Conservation (phyloP, 2,797 vertebrate genomes). For the Tiaroga cobitis region DNA sequence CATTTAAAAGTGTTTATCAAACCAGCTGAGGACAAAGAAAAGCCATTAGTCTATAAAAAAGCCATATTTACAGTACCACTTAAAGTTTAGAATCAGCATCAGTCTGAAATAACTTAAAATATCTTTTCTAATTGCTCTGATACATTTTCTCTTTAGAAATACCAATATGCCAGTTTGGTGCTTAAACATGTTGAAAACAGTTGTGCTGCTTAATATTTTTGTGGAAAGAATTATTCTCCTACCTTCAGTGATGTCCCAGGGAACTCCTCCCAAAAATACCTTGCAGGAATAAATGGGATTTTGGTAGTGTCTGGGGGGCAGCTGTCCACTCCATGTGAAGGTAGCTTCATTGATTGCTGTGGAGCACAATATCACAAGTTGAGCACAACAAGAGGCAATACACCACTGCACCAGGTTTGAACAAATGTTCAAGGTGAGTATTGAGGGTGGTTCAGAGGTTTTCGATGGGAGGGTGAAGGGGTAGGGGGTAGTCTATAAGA, state of each 20-base stretch:
- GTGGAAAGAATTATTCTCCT: slow-evolving; percentile 46
- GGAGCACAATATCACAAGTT: not conserved
- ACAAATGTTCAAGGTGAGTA: not conserved
- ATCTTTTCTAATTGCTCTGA: not conserved
- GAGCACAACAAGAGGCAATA: not conserved
- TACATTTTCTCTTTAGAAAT: not conserved
- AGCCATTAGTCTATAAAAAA: not conserved
- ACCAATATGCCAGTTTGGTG: not conserved
- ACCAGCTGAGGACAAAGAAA: slow-evolving; percentile 79
- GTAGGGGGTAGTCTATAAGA: not conserved
- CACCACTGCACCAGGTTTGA: not conserved
- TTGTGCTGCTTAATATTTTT: not conserved
- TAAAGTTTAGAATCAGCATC: not conserved
- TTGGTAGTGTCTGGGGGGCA: slow-evolving; percentile 96
- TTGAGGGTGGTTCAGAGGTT: not conserved
- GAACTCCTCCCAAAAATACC: slow-evolving; percentile 97
- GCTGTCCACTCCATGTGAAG: slow-evolving; percentile 96
- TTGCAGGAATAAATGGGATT: slow-evolving; percentile 97
- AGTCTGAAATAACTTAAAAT: not conserved
- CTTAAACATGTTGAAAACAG: not conserved
- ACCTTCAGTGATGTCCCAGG: slow-evolving; percentile 99
- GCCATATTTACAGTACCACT: not conserved
- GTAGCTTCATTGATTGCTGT: slow-evolving; percentile 97
- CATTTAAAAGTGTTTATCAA: slow-evolving; percentile 96
- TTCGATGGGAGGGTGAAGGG: not conserved